Percentiles rank a stretch among this genome's conserved stretches.
Conservation (phyloP, 2,113 vertebrate genomes). For the Odontesthes bonariensis region DNA sequence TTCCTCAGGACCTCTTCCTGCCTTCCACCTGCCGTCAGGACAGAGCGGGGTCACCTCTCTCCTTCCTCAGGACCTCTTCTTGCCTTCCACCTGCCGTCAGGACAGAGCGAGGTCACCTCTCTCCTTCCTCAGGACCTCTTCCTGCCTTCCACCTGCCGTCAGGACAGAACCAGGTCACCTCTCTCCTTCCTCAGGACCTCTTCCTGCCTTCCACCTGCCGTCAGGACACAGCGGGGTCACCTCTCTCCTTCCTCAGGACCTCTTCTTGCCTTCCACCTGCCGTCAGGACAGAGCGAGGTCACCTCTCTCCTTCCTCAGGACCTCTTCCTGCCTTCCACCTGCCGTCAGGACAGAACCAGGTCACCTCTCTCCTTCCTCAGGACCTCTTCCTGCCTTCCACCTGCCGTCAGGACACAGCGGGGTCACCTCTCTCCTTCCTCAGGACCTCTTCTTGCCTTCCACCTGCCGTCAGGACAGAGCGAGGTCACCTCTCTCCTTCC, state of each 20-base stretch:
- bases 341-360: background rate
- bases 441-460: background rate
- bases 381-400: background rate
- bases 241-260: slow-evolving; percentile 1
- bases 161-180: background rate
- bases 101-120: background rate
- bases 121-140: background rate
- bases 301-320: slow-evolving; percentile 4
- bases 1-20: background rate
- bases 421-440: background rate
- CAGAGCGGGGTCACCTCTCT: background rate
- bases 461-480: background rate
- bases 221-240: background rate
- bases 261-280: background rate
- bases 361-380: slow-evolving; percentile 5
- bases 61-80: background rate
- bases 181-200: background rate
- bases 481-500: background rate
- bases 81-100: background rate
- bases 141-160: background rate
- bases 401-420: background rate
- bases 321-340: background rate
- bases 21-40: background rate
- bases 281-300: background rate
- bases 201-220: background rate